Evolutionary conservation across 1,140 invertebrate species (phyloP).

Genomic region (Dendrolimus punctatus): DNA sequence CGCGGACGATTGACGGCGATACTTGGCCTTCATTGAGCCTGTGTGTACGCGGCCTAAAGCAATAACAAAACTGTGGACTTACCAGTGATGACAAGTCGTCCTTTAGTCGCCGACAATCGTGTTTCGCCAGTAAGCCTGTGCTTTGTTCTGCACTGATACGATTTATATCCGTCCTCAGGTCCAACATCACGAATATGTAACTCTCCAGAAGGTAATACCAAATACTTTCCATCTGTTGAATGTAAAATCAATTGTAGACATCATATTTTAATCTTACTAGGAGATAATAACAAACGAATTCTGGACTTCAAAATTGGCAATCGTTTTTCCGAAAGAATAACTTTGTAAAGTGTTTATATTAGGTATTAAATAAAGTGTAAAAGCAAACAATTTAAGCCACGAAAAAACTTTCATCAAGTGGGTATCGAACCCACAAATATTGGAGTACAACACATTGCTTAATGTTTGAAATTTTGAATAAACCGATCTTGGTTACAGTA

Average conservation of each 20-base stretch:
- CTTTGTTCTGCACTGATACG: constrained; percentile 94
- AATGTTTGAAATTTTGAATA: too few relatives aligned
- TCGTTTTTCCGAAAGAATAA: too few relatives aligned
- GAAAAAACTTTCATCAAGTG: too few relatives aligned
- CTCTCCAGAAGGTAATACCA: constrained; percentile 93
- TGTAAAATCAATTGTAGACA: neutral
- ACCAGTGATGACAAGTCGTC: constrained; percentile 96
- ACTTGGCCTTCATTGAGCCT: constrained; percentile 4
- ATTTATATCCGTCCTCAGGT: constrained; percentile 94
- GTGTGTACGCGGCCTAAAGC: constrained; percentile 26
- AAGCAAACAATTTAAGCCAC: too few relatives aligned
- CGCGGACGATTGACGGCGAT: too few relatives aligned
- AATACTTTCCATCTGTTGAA: constrained; percentile 89
- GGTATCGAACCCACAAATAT: too few relatives aligned
- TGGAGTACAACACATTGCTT: too few relatives aligned
- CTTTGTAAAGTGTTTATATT: too few relatives aligned
- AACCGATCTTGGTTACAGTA: too few relatives aligned
- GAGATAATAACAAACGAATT: too few relatives aligned
- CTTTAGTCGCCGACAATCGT: constrained; percentile 92
- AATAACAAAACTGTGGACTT: constrained; percentile 56
- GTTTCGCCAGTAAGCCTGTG: constrained; percentile 95
- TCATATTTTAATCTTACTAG: neutral
- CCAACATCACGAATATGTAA: constrained; percentile 94
- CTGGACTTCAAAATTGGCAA: too few relatives aligned
- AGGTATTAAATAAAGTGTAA: too few relatives aligned